Evolutionary conservation across 2,888 invertebrate species (phyloP).

Genomic region (Drosophila putrida): DNA sequence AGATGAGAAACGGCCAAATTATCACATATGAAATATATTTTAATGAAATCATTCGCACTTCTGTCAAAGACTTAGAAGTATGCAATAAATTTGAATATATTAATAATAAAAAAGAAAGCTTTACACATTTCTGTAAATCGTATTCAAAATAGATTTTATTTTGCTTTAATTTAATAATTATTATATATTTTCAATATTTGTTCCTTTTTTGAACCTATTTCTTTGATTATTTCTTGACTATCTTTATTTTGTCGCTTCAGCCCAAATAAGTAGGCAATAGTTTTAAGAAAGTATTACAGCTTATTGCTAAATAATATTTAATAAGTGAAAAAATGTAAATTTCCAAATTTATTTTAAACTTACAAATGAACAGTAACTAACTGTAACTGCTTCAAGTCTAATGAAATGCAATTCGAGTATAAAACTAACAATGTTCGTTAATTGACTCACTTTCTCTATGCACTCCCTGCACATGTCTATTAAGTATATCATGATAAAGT

Average conservation of each 20-base stretch:
- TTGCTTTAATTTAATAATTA: background rate
- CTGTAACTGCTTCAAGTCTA: background rate
- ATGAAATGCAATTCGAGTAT: conserved; percentile 27
- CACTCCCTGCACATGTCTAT: background rate
- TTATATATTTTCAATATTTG: background rate
- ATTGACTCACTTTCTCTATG: conserved; percentile 5
- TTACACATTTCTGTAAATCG: too few species aligned
- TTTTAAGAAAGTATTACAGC: background rate
- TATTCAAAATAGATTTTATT: too few species aligned
- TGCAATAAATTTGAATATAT: too few species aligned
- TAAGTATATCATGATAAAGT: background rate
- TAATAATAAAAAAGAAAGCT: too few species aligned
- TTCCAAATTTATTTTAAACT: too few species aligned
- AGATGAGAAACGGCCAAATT: too few species aligned
- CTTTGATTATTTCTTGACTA: background rate
- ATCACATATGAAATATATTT: too few species aligned
- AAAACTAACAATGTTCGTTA: conserved; percentile 26
- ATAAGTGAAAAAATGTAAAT: background rate
- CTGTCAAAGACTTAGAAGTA: too few species aligned
- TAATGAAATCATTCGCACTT: too few species aligned
- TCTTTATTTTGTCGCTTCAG: too few species aligned
- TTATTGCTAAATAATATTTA: background rate
- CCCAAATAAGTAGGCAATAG: conserved; percentile 10
- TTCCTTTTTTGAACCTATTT: too few species aligned
- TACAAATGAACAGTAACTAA: background rate